Conservation (phyloP, 2,113 vertebrate genomes). For the Pithys albifrons region DNA sequence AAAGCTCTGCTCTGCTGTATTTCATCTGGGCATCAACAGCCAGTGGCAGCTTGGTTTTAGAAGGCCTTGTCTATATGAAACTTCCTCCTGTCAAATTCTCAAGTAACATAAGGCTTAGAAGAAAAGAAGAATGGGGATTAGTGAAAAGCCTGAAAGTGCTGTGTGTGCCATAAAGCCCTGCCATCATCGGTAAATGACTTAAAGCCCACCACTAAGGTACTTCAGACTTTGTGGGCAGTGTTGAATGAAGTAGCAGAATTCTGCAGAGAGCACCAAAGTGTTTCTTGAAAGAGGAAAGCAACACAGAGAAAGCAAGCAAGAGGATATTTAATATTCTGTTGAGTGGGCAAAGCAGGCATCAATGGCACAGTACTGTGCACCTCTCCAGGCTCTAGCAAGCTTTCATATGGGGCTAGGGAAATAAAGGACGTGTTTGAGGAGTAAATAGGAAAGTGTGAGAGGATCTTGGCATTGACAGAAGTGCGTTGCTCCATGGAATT, state of each 20-base stretch:
- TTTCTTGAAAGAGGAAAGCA: not conserved
- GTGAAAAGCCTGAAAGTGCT: constrained; percentile 52
- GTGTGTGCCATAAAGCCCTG: constrained; percentile 53
- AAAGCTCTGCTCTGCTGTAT: constrained; percentile 9
- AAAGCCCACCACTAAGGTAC: constrained; percentile 49
- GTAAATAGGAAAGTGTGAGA: not conserved
- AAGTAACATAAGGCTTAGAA: constrained; percentile 56
- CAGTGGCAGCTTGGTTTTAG: constrained; percentile 22
- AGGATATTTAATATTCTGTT: constrained; percentile 11
- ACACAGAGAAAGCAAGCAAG: not conserved
- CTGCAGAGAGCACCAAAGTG: not conserved
- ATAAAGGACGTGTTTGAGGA: constrained; percentile 23
- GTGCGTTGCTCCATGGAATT: not conserved
- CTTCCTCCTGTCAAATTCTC: constrained; percentile 59
- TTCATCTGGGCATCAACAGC: constrained; percentile 22
- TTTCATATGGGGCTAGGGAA: not conserved
- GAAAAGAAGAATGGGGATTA: constrained; percentile 65
- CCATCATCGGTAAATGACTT: constrained; percentile 42
- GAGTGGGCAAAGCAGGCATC: constrained; percentile 14
- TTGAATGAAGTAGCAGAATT: constrained; percentile 42
- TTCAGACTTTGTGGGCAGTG: constrained; percentile 34
- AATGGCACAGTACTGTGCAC: not conserved
- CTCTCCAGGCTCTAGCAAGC: constrained; percentile 1
- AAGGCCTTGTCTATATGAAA: constrained; percentile 34
- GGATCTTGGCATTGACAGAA: not conserved